A percentile compares a stretch with the other conserved stretches of the same genome.
These are phyloP conservation scores for Athalia circularis DNA, from an alignment of 2,888 invertebrate genomes.

Conservation along the genomic window DNA sequence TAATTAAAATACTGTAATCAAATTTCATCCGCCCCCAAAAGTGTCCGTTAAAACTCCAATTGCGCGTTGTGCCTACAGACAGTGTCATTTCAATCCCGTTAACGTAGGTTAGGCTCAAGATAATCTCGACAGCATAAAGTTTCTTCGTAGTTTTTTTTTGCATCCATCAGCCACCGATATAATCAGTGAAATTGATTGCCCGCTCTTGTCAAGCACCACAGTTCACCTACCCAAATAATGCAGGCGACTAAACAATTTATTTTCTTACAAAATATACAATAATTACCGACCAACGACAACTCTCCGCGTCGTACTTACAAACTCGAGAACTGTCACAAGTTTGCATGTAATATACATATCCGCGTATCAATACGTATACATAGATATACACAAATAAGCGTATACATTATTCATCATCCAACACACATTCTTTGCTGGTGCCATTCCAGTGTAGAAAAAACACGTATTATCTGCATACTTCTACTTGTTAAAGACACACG, in stretches of 20 bases:
- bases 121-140: slow-evolving; percentile 22
- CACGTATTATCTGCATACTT: no score
- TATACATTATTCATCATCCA: slow-evolving; percentile 24
- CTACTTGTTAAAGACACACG: background rate
- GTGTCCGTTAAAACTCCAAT: slow-evolving; percentile 24
- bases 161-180: slow-evolving; percentile 4
- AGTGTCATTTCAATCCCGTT: slow-evolving; percentile 44
- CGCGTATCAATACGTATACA: background rate
- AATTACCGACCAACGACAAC: background rate
- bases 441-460: no score
- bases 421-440: no score
- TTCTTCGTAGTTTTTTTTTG: slow-evolving; percentile 6
- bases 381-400: background rate
- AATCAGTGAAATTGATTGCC: slow-evolving; percentile 7
- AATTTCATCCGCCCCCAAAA: background rate
- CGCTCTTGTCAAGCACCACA: background rate
- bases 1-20: slow-evolving; percentile 1
- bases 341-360: slow-evolving; percentile 1
- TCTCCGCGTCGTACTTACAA: slow-evolving; percentile 18
- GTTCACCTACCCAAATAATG: background rate
- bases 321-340: slow-evolving; percentile 36
- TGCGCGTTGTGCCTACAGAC: slow-evolving; percentile 36
- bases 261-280: background rate
- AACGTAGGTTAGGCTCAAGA: slow-evolving; percentile 42
- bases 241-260: no score